Percentiles rank a stretch among this genome's conserved stretches.
Evolutionary conservation across 2,797 vertebrate genomes (phyloP).

Genomic region (Darevskia mixta): DNA sequence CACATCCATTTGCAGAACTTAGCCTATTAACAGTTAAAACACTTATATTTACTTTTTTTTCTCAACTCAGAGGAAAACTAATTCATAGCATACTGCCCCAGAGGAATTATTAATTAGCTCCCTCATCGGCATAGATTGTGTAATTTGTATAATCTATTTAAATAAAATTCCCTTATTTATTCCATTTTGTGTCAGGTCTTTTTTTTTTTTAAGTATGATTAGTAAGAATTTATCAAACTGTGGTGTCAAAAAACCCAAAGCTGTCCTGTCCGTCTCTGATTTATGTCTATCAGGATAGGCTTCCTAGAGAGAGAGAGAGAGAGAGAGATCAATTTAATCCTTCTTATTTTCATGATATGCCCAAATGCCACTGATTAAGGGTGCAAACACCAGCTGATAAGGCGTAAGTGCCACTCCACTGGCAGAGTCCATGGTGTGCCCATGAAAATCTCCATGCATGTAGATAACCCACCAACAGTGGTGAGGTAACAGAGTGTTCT

Average conservation of each 20-base stretch:
- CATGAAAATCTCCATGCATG: no score
- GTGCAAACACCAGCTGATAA: no score
- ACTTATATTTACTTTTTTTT: conserved; percentile 78
- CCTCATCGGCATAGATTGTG: conserved; percentile 71
- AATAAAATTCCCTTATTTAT: conserved; percentile 66
- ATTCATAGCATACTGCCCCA: conserved; percentile 71
- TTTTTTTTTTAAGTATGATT: conserved; percentile 49
- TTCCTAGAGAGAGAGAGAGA: no score
- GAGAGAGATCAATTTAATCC: no score
- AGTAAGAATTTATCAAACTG: conserved; percentile 65
- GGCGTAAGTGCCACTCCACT: no score
- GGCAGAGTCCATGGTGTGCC: no score
- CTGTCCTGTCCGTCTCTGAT: conserved; percentile 28
- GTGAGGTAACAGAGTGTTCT: no score
- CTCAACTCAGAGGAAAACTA: conserved; percentile 70
- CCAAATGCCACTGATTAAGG: not conserved
- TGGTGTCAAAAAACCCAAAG: conserved; percentile 56
- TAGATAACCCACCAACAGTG: no score
- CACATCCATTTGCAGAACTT: conserved; percentile 74
- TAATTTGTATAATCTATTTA: conserved; percentile 70
- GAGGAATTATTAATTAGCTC: conserved; percentile 81
- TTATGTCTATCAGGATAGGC: conserved; percentile 27
- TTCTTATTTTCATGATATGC: conserved; percentile 40
- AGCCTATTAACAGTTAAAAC: conserved; percentile 73
- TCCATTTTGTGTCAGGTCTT: conserved; percentile 39